These are phyloP conservation scores for Glaucidium brasilianum DNA, from an alignment of 2,113 vertebrate genomes.

Conservation along the genomic window DNA sequence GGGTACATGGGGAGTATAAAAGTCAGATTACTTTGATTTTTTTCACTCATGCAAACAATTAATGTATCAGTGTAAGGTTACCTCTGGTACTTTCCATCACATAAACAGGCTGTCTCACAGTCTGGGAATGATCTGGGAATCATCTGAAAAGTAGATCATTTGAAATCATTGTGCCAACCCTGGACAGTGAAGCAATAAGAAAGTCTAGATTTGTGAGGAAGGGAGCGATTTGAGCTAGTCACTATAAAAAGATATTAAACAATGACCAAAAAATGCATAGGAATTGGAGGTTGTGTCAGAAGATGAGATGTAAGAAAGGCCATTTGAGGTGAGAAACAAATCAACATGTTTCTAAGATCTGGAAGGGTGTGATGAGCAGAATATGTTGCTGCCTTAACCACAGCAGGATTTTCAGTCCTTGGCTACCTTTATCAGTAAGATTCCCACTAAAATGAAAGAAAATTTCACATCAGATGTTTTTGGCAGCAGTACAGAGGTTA, in stretches of 20 bases:
- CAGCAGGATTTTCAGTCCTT: neutral
- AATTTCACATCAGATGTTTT: neutral
- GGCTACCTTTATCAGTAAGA: neutral
- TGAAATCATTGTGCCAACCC: conserved; percentile 48
- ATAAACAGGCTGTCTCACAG: conserved; percentile 64
- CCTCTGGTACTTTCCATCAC: conserved; percentile 49
- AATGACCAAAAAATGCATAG: conserved; percentile 18
- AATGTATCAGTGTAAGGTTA: conserved; percentile 9
- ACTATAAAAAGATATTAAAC: conserved; percentile 30
- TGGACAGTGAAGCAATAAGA: conserved; percentile 36
- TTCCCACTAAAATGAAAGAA: neutral
- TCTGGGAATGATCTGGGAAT: conserved; percentile 67
- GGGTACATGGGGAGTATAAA: neutral
- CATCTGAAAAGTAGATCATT: conserved; percentile 60
- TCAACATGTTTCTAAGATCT: neutral
- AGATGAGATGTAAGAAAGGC: conserved; percentile 2
- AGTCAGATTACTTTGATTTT: neutral
- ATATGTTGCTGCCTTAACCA: neutral
- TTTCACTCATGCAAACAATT: conserved; percentile 27
- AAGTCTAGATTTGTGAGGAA: conserved; percentile 5
- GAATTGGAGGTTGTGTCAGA: neutral
- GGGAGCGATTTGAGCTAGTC: neutral
- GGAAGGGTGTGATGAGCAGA: neutral
- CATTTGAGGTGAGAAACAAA: conserved; percentile 32
- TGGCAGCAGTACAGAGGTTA: neutral